Percentiles rank a stretch among this genome's conserved stretches.
Conservation (phyloP, 2,888 invertebrate genomes). For the Nysson spinosus region DNA sequence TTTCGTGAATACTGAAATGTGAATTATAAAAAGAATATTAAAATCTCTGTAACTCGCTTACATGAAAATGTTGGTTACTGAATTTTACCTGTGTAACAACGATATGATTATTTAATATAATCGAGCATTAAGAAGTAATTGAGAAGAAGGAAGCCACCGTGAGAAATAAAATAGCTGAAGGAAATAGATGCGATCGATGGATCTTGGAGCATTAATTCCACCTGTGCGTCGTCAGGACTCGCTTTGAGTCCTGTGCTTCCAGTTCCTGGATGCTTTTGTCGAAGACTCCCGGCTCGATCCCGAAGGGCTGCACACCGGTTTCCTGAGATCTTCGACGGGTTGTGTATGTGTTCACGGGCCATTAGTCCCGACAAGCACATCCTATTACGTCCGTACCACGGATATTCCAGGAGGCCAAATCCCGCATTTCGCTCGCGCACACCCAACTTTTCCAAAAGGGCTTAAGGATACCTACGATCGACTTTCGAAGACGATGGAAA, state of each 20-base stretch:
- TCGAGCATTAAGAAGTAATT: too few relatives aligned
- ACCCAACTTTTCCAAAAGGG: conserved; percentile 26
- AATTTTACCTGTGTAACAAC: too few relatives aligned
- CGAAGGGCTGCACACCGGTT: conserved; percentile 9
- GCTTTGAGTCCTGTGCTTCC: conserved; percentile 5
- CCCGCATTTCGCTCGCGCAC: background rate
- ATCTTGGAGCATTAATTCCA: conserved; percentile 38
- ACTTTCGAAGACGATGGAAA: conserved; percentile 26
- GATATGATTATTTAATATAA: too few relatives aligned
- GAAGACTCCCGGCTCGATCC: conserved; percentile 11
- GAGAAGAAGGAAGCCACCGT: too few relatives aligned
- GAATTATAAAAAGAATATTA: too few relatives aligned
- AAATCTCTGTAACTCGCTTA: too few relatives aligned
- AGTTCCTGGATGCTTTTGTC: conserved; percentile 4
- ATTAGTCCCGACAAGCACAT: conserved; percentile 50
- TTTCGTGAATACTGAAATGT: too few relatives aligned
- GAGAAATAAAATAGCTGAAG: conserved; percentile 30
- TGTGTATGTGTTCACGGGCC: conserved; percentile 49
- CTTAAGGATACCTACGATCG: conserved; percentile 21
- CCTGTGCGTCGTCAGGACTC: conserved; percentile 20
- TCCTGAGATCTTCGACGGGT: conserved; percentile 5
- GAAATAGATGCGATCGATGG: conserved; percentile 23
- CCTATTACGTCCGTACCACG: conserved; percentile 34
- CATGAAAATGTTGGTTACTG: too few relatives aligned
- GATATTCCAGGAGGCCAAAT: conserved; percentile 17